Evolutionary conservation across 2,888 invertebrate species (phyloP).

Genomic region (Rosalia funebris): DNA sequence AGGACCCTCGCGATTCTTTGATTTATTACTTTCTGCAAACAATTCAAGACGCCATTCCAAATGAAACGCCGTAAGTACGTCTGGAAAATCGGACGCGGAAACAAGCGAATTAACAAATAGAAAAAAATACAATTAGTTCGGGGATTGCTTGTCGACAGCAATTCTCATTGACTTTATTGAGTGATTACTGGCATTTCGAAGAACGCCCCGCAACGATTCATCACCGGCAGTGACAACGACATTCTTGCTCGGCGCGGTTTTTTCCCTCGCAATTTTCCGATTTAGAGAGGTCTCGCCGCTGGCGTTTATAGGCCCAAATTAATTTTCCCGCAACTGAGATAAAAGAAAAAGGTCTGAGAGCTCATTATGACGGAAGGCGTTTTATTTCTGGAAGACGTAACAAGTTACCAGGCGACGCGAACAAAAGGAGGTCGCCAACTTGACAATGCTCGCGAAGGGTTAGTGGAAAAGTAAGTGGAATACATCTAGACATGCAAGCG

Average conservation of each 20-base stretch:
- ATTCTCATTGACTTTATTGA: constrained; percentile 10
- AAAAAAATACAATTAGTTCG: constrained; percentile 4
- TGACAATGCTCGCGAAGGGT: no score
- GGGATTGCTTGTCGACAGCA: not conserved
- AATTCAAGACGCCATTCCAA: no score
- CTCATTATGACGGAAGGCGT: no score
- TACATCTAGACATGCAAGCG: no score
- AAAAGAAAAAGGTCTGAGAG: no score
- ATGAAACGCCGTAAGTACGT: no score
- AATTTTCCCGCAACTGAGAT: constrained; percentile 10
- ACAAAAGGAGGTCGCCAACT: no score
- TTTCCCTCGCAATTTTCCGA: constrained; percentile 13
- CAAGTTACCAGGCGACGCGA: no score
- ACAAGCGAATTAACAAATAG: not conserved
- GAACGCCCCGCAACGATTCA: constrained; percentile 10
- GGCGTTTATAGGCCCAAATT: constrained; percentile 18
- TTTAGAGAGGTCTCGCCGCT: constrained; percentile 3
- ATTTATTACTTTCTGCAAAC: no score
- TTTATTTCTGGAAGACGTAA: no score
- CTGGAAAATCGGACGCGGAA: not conserved
- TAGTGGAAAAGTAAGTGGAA: no score
- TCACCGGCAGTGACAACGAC: constrained; percentile 14
- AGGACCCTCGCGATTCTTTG: no score
- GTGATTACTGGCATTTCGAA: constrained; percentile 8
- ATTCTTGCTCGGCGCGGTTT: constrained; percentile 6